phyloP scores from a whole-genome alignment of 2,888 invertebrate species.

The Geotrupes spiniger region DNA sequence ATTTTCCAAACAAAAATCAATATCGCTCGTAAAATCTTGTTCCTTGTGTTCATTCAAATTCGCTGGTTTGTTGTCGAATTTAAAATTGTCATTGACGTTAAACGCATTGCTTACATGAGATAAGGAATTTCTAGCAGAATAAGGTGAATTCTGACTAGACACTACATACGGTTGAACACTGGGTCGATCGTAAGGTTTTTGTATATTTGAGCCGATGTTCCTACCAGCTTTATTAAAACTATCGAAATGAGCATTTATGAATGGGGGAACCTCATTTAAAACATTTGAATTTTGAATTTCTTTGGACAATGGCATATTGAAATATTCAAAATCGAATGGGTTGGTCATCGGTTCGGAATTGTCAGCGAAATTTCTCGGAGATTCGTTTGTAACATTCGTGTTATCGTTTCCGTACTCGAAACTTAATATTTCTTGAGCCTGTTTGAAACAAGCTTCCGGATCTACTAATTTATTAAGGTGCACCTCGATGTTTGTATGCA shows the following conservation, averaged over 20 bases:
- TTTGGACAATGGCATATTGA: conserved; percentile 15
- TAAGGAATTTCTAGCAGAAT: neutral
- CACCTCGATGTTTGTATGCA: conserved; percentile 22
- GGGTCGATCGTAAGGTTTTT: no score
- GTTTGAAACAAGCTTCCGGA: conserved; percentile 29
- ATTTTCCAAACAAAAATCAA: conserved; percentile 20
- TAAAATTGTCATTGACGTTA: neutral
- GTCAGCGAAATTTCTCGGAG: no score
- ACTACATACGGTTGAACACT: no score
- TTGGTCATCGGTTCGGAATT: neutral
- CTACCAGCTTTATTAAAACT: no score
- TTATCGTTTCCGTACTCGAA: conserved; percentile 15
- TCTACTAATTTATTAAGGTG: conserved; percentile 17
- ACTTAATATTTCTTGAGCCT: conserved; percentile 27
- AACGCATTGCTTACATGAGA: neutral
- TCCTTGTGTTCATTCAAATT: neutral
- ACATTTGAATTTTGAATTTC: neutral
- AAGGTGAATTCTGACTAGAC: no score
- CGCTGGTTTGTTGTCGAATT: no score
- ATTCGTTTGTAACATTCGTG: conserved; percentile 2
- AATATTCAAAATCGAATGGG: conserved; percentile 16
- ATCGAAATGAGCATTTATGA: neutral
- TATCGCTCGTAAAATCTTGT: conserved; percentile 11
- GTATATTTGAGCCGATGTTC: neutral
- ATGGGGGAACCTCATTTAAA: neutral